Evolutionary conservation across 2,797 vertebrate genomes (phyloP), one percentile per base, ranked within the genome.

Genomic region (Clarias platycephalus): DNA sequence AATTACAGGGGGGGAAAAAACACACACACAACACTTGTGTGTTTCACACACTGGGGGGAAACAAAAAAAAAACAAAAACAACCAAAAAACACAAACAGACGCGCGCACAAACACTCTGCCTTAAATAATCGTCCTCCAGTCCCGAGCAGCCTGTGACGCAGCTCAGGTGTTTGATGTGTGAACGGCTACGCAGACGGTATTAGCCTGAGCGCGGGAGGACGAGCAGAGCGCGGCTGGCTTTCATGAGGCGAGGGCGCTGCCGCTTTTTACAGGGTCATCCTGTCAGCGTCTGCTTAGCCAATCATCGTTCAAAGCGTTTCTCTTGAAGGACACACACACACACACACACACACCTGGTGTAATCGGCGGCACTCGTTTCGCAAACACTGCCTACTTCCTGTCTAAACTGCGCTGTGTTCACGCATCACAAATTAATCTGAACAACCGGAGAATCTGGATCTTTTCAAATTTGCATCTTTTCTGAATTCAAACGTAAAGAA

Each of bases 211-310:
- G 8, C 62, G 66, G 82, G 82, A 63, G 37, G 60, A 64, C 63
- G 40, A 28, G 20, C 77, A 64, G 77, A 49, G 40, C 2, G 57
- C 5, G 60, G 62, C 76, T 78, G 5, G 34, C 31, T 77, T 37
- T 77, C 75, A 37, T 57, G 53, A 76, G 53, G 26, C 8, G 74
- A 58, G 74, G 53, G 53, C 28, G n/a, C n/a, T 66, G 60, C n/a
- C 4, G 8, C 28, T 71, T 44, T 75, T 72, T 82, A 40, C 40
- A 55, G 82, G 85, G 86, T 72, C 72, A 85, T 82, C 78, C 74
- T 88, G 71, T 84, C 80, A 62, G 78, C 67, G 77, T 79, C 37
- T 85, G 31, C 5, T 62, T 44, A 85, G 66, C 86, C 77, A 62
- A 83, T 85, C 80, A 74, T 58, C 67, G 22, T 58, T 58, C 68